Base-by-base conservation (phyloP, 2,113 vertebrate species). In the Anser brachyrhynchus region DNA sequence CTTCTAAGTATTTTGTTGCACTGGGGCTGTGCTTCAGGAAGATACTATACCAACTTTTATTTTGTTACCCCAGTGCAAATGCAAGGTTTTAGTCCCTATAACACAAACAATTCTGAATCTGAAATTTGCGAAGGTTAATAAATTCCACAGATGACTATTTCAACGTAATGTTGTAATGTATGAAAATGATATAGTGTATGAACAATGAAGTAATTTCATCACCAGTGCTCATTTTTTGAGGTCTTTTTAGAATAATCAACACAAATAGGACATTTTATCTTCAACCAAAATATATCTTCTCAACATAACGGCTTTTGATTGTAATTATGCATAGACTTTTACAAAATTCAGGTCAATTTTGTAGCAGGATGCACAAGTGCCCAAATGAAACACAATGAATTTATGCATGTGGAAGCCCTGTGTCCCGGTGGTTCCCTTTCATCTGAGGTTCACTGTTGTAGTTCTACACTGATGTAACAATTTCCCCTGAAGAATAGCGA, bases 241-340 rank as follows among this genome's bases (percentile, higher is more conserved):
- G 29, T 29, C n/a, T 59, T 82, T 87, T 93, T 35, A 58, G 51
- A 62, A 79, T 67, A 87, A 70, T 66, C 71, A 79, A 74, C 71
- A 70, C 44, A 62, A 82, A 86, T 3, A 70, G 17, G 23, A 22
- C 41, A 66, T 80, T 80, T 80, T 59, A 85, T 70, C 94, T 13
- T 75, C 46, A 84, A 86, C 26, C 13, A 80, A 69, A 84, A 83
- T 62, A 26, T 4, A 55, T 10, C 11, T 37, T 35, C 77, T 59
- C 43, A 23, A 0, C 59, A 26, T 64, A 80, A 86, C 49, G 46
- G 26, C 3, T 79, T 91, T 80, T 79, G 39, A 73, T 51, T 14
- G 6, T 70, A 87, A 89, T 67, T 64, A 54, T 0, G 4, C 18
- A 43, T 55, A 55, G 65, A 80, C 12, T 7, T 72, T 57, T 66